Evolutionary conservation across 2,888 invertebrate species (phyloP).

Genomic region (Rosalia funebris): DNA sequence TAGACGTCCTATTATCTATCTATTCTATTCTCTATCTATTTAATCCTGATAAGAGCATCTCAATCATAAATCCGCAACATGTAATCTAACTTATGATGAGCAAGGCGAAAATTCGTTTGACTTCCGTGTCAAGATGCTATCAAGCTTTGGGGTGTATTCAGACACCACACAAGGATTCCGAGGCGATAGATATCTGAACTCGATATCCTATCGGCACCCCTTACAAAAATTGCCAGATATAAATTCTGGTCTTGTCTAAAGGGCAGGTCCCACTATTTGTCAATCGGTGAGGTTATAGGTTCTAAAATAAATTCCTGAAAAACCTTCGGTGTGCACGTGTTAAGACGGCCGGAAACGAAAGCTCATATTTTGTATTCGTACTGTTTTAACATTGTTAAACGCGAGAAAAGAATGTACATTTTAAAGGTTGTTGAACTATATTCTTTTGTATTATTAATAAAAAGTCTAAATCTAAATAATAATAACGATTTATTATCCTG

Average conservation of each 20-base stretch:
- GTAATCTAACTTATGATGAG: background rate
- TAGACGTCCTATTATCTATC: too few relatives aligned
- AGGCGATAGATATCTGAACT: conserved; percentile 20
- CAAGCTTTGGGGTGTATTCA: conserved; percentile 12
- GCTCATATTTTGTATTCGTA: background rate
- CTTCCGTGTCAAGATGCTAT: conserved; percentile 11
- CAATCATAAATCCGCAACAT: too few relatives aligned
- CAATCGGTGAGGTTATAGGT: conserved; percentile 24
- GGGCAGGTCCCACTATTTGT: conserved; percentile 27
- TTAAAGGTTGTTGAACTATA: too few relatives aligned
- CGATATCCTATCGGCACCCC: conserved; percentile 23
- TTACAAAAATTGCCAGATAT: conserved; percentile 28
- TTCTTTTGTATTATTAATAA: too few relatives aligned
- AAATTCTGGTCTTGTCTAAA: conserved; percentile 27
- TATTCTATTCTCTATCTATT: too few relatives aligned
- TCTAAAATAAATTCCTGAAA: conserved; percentile 24
- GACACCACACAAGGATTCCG: conserved; percentile 15
- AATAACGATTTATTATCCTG: too few relatives aligned
- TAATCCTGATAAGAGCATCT: too few relatives aligned
- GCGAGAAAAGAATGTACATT: background rate
- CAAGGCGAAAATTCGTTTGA: background rate
- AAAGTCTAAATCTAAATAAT: too few relatives aligned
- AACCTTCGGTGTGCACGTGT: conserved; percentile 6
- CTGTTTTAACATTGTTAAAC: background rate
- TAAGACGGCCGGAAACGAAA: background rate